Percentiles rank a stretch among this genome's conserved stretches.
Conservation (phyloP, 2,888 invertebrate species). For the Creontiades dilutus region DNA sequence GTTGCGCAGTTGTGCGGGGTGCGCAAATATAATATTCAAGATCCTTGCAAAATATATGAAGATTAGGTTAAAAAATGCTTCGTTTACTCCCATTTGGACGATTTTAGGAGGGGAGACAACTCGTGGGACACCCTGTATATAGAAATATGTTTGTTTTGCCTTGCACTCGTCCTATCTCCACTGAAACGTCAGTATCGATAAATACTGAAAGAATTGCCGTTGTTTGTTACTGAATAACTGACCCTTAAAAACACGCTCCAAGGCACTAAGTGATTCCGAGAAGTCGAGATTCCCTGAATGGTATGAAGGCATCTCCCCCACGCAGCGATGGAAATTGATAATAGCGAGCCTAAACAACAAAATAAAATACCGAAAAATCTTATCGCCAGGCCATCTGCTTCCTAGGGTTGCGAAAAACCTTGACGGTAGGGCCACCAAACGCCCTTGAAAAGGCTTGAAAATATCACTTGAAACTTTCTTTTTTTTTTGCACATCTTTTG, state of each 20-base stretch:
- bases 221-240: not conserved
- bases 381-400: conserved; percentile 10
- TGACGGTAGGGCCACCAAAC: not conserved
- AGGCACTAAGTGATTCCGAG: not conserved
- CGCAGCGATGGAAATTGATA: not conserved
- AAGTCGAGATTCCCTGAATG: not conserved
- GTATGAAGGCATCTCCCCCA: conserved; percentile 21
- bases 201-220: not conserved
- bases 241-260: not conserved
- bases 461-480: not conserved
- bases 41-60: too few relatives aligned
- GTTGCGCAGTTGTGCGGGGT: too few relatives aligned
- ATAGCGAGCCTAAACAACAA: conserved; percentile 13
- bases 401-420: not conserved
- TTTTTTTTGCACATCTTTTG: too few relatives aligned
- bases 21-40: too few relatives aligned
- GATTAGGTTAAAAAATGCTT: too few relatives aligned
- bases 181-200: too few relatives aligned
- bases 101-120: too few relatives aligned
- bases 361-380: conserved; percentile 25
- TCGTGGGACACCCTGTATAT: too few relatives aligned
- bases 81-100: too few relatives aligned
- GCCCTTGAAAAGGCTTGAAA: not conserved
- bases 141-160: too few relatives aligned
- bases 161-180: too few relatives aligned